Evolutionary conservation across 2,888 invertebrate genomes (phyloP), one percentile per base, ranked within the genome.

Genomic region (Dasypolia templi): DNA sequence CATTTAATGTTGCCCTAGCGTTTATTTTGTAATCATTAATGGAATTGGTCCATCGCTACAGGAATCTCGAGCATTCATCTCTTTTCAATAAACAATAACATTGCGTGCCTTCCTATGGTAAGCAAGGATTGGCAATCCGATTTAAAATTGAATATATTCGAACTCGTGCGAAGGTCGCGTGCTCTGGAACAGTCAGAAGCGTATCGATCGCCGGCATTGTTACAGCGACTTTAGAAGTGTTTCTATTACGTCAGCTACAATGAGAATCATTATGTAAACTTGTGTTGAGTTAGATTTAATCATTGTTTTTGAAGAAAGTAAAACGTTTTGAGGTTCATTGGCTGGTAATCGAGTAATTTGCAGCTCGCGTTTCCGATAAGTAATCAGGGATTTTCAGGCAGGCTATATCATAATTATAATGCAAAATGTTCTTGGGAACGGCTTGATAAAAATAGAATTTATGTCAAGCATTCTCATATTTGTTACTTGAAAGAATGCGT

Each of bases 111-210:
- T 53, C 35, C 32, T 44, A 17, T 64, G 64, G 46, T 67, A 79
- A 65, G 64, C 73, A 62, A 62, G 68, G 46, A 69, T 65, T n/a
- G 39, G 62, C 56, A 79, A 72, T 72, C 53, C 59, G 32, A 75
- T 80, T 42, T 77, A 76, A 75, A 75, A 86, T 77, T 61, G 55
- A 72, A 83, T 76, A 39, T 81, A 85, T 85, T 75, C 63, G 61
- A 85, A 83, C 73, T 74, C 67, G 59, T 79, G 77, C 51, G 75
- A 86, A 87, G 86, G 86, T 84, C 22, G 86, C 87, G 81, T 84
- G 86, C 71, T 74, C 68, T 51, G 58, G 55, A 29, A 56, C 85
- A 79, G 79, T 83, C 77, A 72, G 75, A 84, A 78, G 63, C 42
- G 42, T 86, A 86, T 87, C 75, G 86, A 86, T 84, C 79, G 80